Percentiles rank a stretch among this genome's conserved stretches.
phyloP scores from a whole-genome alignment of 2,113 vertebrate species.

The Diphyllodes magnificus region DNA sequence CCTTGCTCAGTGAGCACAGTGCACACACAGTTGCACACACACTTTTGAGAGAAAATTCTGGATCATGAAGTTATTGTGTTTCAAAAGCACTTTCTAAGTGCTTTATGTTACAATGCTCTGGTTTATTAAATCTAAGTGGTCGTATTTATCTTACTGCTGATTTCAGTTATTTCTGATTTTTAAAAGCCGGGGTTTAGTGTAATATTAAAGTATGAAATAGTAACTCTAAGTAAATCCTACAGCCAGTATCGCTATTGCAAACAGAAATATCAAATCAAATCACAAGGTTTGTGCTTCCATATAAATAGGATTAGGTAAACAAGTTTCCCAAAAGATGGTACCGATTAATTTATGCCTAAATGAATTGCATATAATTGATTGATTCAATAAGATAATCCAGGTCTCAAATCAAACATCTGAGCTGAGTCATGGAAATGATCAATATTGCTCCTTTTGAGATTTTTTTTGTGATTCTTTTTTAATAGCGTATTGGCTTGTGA shows the following conservation, averaged over 20 bases:
- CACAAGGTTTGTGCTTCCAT: neutral
- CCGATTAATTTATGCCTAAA: neutral
- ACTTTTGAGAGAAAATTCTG: neutral
- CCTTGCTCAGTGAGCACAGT: neutral
- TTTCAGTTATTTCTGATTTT: neutral
- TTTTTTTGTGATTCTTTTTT: neutral
- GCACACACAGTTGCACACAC: neutral
- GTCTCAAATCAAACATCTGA: neutral
- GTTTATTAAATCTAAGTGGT: neutral
- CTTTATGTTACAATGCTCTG: neutral
- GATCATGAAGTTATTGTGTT: neutral
- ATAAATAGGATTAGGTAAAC: neutral
- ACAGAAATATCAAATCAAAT: neutral
- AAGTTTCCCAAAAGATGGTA: neutral
- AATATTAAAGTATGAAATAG: neutral
- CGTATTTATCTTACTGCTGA: neutral
- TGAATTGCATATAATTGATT: neutral
- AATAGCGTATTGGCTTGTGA: neutral
- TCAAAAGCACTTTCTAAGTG: neutral
- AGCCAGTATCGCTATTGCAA: neutral
- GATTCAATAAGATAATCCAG: neutral
- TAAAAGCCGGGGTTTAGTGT: neutral
- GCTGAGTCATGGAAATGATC: neutral
- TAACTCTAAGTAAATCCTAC: neutral
- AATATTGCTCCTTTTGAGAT: neutral